phyloP scores from a whole-genome alignment of 2,888 invertebrate species.

The Drosophila helvetica region DNA sequence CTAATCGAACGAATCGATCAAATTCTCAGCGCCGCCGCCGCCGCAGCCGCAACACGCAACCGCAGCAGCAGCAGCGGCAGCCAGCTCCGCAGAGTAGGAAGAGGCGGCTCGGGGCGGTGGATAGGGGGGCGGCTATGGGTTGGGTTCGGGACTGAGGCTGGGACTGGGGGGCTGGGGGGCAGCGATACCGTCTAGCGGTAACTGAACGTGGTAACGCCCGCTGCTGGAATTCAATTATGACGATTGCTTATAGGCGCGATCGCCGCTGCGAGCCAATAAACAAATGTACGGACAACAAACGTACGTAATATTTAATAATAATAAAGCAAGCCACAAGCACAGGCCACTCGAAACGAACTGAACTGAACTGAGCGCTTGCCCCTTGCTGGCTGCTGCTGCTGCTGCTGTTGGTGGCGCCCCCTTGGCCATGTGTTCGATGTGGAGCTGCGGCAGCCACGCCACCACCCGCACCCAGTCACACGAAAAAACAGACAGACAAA shows the following conservation, averaged over 20 bases:
- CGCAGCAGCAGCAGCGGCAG: no score
- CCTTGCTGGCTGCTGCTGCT: neutral
- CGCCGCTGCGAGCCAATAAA: constrained; percentile 68
- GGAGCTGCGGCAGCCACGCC: constrained; percentile 19
- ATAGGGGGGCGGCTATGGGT: neutral
- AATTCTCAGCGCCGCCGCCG: constrained; percentile 66
- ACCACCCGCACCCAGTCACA: constrained; percentile 36
- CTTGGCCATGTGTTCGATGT: constrained; percentile 46
- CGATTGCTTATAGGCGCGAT: constrained; percentile 61
- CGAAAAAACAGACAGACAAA: constrained; percentile 1
- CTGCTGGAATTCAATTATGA: constrained; percentile 82
- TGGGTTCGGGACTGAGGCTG: neutral
- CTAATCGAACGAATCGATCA: constrained; percentile 80
- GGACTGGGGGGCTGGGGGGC: neutral
- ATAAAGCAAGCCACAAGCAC: constrained; percentile 47
- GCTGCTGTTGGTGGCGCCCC: constrained; percentile 42
- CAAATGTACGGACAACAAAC: constrained; percentile 74
- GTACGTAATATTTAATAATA: constrained; percentile 78
- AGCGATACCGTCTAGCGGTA: constrained; percentile 52
- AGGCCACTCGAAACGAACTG: neutral
- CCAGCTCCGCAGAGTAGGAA: neutral
- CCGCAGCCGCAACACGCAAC: constrained; percentile 58
- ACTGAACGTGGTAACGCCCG: constrained; percentile 72
- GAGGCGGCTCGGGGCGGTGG: neutral
- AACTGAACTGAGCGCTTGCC: no score